These are phyloP conservation scores for Allygus modestus DNA, from an alignment of 2,888 invertebrate species.

Conservation along the genomic window DNA sequence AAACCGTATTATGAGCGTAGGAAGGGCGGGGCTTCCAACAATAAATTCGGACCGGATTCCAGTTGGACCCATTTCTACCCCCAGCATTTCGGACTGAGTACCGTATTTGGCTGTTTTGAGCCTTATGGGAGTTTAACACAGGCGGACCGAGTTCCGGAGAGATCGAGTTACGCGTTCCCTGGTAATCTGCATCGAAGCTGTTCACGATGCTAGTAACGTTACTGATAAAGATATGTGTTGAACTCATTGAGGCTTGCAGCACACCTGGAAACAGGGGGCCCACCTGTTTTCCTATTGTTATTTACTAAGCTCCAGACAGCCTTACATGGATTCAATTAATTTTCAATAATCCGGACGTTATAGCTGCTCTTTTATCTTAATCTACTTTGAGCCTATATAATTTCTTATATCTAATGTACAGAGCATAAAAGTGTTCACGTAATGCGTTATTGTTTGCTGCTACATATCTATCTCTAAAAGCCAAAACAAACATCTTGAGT, in stretches of 20 bases:
- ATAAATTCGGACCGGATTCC: no score
- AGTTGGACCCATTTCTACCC: no score
- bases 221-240: neutral
- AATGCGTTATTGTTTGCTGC: neutral
- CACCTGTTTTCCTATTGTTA: neutral
- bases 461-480: neutral
- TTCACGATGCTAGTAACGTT: neutral
- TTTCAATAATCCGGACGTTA: neutral
- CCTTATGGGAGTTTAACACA: no score
- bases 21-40: no score
- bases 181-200: neutral
- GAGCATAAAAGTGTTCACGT: neutral
- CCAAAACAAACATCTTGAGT: neutral
- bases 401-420: neutral
- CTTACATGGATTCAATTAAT: neutral
- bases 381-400: neutral
- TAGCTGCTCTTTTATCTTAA: neutral
- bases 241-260: neutral
- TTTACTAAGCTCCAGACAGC: neutral
- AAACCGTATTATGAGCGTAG: no score
- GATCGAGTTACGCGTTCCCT: no score
- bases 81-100: no score
- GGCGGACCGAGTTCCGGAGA: no score
- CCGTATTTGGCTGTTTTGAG: no score
- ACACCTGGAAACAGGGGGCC: neutral